Base-by-base conservation (phyloP, 2,113 vertebrate genomes). In the Festucalex cinctus region DNA sequence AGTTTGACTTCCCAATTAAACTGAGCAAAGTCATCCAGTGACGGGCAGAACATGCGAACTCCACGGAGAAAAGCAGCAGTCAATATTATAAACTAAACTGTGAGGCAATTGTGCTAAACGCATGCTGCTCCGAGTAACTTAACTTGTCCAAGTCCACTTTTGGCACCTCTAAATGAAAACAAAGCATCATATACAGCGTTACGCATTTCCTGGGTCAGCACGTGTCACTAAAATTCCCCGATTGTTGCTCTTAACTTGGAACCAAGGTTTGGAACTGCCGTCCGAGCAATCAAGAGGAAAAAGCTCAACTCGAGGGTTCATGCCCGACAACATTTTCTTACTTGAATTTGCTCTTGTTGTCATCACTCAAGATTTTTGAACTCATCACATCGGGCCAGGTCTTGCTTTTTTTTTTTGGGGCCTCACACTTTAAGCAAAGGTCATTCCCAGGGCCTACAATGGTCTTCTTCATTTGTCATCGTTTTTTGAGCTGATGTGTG, bases 221-320 rank as follows among this genome's bases (percentile, higher is more conserved):
- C 20, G 32, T 63, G 60, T 70, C 65, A 66, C 69, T 79, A 76
- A 76, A 79, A 5, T 66, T 12, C n/a, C 0, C 62, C 68, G 0
- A 20, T 57, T 63, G 68, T 39, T 59, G 71, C 19, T 74, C 44
- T 63, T 37, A 63, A 44, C 37, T 48, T 3, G 0, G 0, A 54
- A 24, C 57, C 49, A 68, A 68, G 65, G 41, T 66, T 16, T 46
- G 59, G 5, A 41, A 43, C 48, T 51, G 22, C n/a, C n/a, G n/a
- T n/a, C 36, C 5, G 13, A 20, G 3, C 48, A 49, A 65, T 17
- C 44, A 13, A 49, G 59, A 69, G 71, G 63, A 54, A 71, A 28
- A 32, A 61, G 20, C 56, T 77, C 39, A 24, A 54, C 12, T 12
- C 24, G 49, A 63, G 37, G 24, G 7, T n/a, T 48, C 14, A 36